A percentile compares a stretch with the other conserved stretches of the same genome.
Evolutionary conservation across 37 sponge, comb jelly and placozoan genomes (phyloP).

Genomic region (Spongilla lacustris): DNA sequence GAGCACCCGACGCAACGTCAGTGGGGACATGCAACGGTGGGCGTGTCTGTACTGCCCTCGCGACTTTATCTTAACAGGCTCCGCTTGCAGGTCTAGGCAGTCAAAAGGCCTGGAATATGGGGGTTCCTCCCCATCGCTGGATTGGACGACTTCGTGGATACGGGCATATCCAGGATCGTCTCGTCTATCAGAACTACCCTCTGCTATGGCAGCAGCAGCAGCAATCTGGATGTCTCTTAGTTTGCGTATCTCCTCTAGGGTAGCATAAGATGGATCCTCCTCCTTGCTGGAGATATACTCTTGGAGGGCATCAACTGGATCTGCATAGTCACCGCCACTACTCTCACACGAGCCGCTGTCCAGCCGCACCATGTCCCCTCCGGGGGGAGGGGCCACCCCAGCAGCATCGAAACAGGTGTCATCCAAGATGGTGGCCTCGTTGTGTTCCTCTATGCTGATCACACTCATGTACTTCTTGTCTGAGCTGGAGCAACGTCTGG

Average conservation of each 20-base stretch:
- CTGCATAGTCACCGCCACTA: constrained; percentile 19
- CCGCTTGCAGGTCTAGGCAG: neutral
- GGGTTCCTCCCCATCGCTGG: constrained; percentile 16
- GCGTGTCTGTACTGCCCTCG: neutral
- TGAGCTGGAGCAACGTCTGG: neutral
- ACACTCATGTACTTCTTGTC: neutral
- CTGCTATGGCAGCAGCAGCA: neutral
- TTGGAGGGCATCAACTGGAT: constrained; percentile 37
- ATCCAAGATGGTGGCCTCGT: constrained; percentile 8
- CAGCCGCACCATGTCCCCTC: neutral
- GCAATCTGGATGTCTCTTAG: constrained; percentile 24
- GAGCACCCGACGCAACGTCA: neutral
- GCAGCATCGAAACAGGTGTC: constrained; percentile 1
- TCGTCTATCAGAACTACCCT: neutral
- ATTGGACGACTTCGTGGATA: neutral
- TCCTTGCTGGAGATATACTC: neutral
- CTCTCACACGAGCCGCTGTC: neutral
- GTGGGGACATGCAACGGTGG: neutral
- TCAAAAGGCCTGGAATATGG: constrained; percentile 63
- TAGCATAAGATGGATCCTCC: constrained; percentile 23
- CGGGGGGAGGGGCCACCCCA: neutral
- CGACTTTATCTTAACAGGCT: constrained; percentile 7
- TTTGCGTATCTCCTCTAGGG: constrained; percentile 38
- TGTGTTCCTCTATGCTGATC: neutral
- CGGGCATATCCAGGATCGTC: too few relatives aligned